phyloP scores from a whole-genome alignment of 1,140 invertebrate genomes.

The Drosophila quadrilineata region DNA sequence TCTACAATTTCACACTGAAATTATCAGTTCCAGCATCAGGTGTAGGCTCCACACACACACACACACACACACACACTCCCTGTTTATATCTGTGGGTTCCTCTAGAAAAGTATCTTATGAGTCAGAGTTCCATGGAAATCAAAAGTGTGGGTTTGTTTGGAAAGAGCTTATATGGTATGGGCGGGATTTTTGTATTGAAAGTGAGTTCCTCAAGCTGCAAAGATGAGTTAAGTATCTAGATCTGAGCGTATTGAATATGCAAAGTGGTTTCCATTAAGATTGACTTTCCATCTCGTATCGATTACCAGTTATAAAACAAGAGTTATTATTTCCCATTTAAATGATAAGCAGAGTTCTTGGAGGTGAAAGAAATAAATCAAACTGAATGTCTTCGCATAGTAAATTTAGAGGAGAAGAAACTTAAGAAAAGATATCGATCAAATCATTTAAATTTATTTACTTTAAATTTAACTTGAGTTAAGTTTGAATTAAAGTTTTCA shows the following conservation, averaged over 20 bases:
- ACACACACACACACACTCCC: too few species aligned
- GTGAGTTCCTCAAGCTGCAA: conserved; percentile 59
- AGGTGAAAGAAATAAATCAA: neutral
- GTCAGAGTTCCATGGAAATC: conserved; percentile 55
- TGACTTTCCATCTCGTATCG: neutral
- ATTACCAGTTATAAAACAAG: conserved; percentile 17
- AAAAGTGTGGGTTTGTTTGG: conserved; percentile 58
- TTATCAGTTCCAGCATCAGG: conserved; percentile 35
- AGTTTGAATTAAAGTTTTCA: too few species aligned
- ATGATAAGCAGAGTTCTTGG: conserved; percentile 1
- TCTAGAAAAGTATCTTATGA: conserved; percentile 33
- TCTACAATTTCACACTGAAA: conserved; percentile 34
- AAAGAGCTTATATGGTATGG: conserved; percentile 36
- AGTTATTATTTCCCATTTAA: conserved; percentile 15
- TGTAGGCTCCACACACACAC: too few species aligned
- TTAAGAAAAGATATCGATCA: neutral
- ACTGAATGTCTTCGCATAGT: neutral
- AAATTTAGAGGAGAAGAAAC: neutral
- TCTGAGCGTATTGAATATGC: conserved; percentile 13
- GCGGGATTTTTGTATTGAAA: conserved; percentile 59
- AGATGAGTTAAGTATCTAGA: conserved; percentile 61
- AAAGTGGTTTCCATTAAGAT: conserved; percentile 20
- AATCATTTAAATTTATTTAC: too few species aligned
- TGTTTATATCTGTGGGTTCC: conserved; percentile 4
- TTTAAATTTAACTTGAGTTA: too few species aligned